Conservation (phyloP, 2,797 vertebrate species). For the Coreius guichenoti region DNA sequence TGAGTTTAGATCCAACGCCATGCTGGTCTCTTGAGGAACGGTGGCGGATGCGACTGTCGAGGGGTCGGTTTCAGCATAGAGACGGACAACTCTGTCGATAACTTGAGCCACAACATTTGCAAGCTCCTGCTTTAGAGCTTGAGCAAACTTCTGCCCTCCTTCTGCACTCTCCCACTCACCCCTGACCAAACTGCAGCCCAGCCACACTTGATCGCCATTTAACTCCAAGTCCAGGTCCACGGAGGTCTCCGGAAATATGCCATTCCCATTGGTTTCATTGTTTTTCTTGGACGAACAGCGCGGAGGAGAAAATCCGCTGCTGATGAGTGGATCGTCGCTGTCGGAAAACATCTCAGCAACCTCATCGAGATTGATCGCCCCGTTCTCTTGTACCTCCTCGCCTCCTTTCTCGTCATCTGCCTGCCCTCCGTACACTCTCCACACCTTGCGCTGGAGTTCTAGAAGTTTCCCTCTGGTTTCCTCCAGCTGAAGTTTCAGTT, state of each 20-base stretch:
- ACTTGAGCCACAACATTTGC: conserved; percentile 79
- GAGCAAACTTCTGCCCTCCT: conserved; percentile 78
- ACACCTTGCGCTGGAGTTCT: conserved; percentile 82
- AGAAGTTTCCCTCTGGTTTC: conserved; percentile 79
- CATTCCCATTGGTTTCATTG: conserved; percentile 49
- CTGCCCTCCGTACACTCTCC: conserved; percentile 78
- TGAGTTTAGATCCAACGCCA: conserved; percentile 40
- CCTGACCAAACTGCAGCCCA: conserved; percentile 77
- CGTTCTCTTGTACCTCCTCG: conserved; percentile 55
- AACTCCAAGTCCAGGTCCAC: conserved; percentile 66
- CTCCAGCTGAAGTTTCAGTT: conserved; percentile 82
- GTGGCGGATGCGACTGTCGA: conserved; percentile 61
- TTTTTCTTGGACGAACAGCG: conserved; percentile 57
- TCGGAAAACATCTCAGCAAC: conserved; percentile 70
- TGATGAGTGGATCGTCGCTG: conserved; percentile 54
- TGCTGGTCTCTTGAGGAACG: conserved; percentile 58
- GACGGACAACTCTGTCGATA: conserved; percentile 81
- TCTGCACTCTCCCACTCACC: conserved; percentile 72
- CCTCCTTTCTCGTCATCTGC: conserved; percentile 57
- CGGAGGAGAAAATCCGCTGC: conserved; percentile 55
- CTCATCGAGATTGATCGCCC: conserved; percentile 67
- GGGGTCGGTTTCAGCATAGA: conserved; percentile 76
- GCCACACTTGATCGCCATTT: conserved; percentile 73
- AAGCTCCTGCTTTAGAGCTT: conserved; percentile 81
- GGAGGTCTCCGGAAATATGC: conserved; percentile 57